Conservation (phyloP, 2,888 invertebrate genomes). For the Eurytoma adleriae region DNA sequence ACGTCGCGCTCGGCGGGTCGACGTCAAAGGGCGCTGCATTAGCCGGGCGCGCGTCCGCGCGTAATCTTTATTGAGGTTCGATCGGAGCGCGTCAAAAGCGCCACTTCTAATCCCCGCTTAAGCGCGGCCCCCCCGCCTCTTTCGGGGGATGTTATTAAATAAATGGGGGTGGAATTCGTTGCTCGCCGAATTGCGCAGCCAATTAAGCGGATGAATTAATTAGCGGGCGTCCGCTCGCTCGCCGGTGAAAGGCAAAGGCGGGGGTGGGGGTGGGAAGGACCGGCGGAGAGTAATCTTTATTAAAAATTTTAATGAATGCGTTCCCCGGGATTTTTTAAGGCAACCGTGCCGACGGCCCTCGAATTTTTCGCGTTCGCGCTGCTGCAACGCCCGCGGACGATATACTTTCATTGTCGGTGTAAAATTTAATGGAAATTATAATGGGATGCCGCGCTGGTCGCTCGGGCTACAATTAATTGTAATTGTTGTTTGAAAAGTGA, state of each 20-base stretch:
- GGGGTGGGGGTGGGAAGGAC: not conserved
- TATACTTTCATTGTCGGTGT: not conserved
- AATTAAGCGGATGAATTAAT: constrained; percentile 54
- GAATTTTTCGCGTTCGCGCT: constrained; percentile 9
- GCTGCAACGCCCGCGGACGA: not conserved
- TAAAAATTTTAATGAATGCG: constrained; percentile 40
- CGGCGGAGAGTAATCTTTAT: constrained; percentile 26
- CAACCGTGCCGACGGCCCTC: not conserved
- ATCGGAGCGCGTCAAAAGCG: not conserved
- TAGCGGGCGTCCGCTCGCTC: constrained; percentile 21
- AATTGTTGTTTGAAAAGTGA: too few species aligned
- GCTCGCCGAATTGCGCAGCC: constrained; percentile 44
- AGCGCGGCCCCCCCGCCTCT: not conserved
- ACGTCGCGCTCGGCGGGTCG: not conserved
- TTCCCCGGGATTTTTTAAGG: not conserved
- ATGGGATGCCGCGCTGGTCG: too few species aligned
- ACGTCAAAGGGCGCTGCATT: too few species aligned
- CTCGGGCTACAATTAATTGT: too few species aligned
- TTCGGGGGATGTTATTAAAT: constrained; percentile 28
- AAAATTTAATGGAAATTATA: not conserved
- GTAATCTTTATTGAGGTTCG: too few species aligned
- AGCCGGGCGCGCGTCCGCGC: too few species aligned
- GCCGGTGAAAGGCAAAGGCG: not conserved
- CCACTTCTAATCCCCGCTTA: constrained; percentile 18
- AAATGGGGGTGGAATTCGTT: constrained; percentile 38